phyloP scores from a whole-genome alignment of 2,797 vertebrate genomes.

The Emydoidea blandingii region DNA sequence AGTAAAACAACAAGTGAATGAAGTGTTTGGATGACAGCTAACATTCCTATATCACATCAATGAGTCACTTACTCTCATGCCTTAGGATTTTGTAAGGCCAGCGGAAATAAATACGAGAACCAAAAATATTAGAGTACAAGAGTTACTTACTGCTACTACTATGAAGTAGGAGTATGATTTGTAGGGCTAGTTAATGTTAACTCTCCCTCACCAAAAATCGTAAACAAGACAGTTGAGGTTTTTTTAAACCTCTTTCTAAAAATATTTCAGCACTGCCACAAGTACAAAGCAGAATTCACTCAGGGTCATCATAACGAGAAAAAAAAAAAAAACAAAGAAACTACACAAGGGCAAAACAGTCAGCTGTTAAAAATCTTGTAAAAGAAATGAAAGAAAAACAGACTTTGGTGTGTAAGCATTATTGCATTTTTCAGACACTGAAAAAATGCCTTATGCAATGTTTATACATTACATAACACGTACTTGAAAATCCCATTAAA shows the following conservation, averaged over 20 bases:
- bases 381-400: not conserved
- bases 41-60: not conserved
- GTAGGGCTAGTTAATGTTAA: not conserved
- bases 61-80: conserved; percentile 49
- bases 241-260: not conserved
- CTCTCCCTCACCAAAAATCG: not conserved
- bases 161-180: not conserved
- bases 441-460: not conserved
- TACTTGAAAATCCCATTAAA: not conserved
- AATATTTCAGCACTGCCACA: accelerated
- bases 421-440: not conserved
- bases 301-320: not conserved
- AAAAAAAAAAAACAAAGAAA: not conserved
- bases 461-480: accelerated
- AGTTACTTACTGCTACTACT: not conserved
- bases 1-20: not conserved
- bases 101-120: conserved; percentile 10
- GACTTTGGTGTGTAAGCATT: not conserved
- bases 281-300: accelerated
- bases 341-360: not conserved
- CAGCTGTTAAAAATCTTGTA: not conserved
- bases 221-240: accelerated
- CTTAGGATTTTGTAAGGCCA: conserved; percentile 19
- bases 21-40: not conserved
- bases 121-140: not conserved